Evolutionary conservation across 2,113 vertebrate genomes (phyloP).

Genomic region (Festucalex cinctus): DNA sequence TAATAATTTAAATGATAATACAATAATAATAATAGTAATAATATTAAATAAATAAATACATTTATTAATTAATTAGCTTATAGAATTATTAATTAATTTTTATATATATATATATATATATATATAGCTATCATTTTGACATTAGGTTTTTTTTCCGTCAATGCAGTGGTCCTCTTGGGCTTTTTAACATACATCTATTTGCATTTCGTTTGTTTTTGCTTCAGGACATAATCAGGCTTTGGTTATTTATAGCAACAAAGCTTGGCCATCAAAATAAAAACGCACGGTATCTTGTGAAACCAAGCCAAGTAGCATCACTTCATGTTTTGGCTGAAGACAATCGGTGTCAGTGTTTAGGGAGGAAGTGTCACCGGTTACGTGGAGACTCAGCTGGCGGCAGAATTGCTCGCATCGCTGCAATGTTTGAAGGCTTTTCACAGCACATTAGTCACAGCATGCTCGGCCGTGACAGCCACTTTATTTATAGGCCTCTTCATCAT

Average conservation of each 20-base stretch:
- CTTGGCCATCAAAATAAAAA: neutral
- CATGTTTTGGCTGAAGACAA: neutral
- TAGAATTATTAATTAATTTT: no score
- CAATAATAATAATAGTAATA: no score
- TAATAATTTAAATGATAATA: no score
- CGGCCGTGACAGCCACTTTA: neutral
- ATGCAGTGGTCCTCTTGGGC: neutral
- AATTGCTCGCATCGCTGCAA: neutral
- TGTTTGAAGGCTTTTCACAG: slow-evolving; percentile 7
- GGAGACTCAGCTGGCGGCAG: slow-evolving; percentile 7
- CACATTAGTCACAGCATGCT: slow-evolving; percentile 9
- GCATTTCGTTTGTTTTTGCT: neutral
- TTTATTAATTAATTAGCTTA: no score
- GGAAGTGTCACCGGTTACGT: neutral
- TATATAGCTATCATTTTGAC: no score
- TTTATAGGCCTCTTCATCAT: slow-evolving; percentile 5
- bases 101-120: no score
- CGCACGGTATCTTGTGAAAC: neutral
- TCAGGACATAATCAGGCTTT: neutral
- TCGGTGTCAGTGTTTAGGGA: neutral
- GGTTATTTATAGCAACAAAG: neutral
- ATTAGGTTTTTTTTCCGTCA: neutral
- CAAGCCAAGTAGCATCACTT: neutral
- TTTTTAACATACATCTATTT: neutral
- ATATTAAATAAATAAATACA: no score